Evolutionary conservation across 2,113 vertebrate genomes (phyloP), one percentile per base, ranked within the genome.

Genomic region (Phoenicopterus ruber): DNA sequence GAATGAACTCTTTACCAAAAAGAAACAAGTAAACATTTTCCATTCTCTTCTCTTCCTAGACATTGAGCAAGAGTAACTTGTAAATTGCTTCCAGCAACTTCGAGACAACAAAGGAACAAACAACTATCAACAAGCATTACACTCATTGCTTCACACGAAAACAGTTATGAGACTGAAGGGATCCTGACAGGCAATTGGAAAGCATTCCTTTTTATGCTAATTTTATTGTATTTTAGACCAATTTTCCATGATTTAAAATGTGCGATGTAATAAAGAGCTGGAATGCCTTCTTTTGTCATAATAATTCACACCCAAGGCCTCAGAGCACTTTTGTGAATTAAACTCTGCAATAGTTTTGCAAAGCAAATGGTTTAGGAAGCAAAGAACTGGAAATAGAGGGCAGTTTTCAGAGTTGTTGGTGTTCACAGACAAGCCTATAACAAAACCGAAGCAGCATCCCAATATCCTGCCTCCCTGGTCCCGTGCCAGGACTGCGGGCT

Each of bases 1-100:
- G 65, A 94, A 95, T 66, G 50, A 78, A 19, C 71, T 85, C 79
- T 89, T 86, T 40, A 93, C 80, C 25, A 20, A 90, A 88, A 66
- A 88, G 89, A 66, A 82, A 73, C 78, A 73, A 95, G 78, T 46
- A 89, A 90, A 97, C 82, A 90, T 95, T 95, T 96, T 97, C 90
- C 94, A 70, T 93, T 94, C 80, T 83, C 86, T 71, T 87, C 91
- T 91, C 82, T 95, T 97, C 86, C 82, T 90, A 72, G 90, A 71
- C 11, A 6, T 96, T 96, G 95, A 94, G 96, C 95, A 97, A 97
- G 95, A 96, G 82, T 67, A 90, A 93, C 92, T 96, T 90, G 90
- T 58, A 97, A 97, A 97, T 97, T 97, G 92, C 88, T 97, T 97
- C 97, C 96, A 97, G 94, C 17, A 2, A 96, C 94, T 96, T 96